Conservation (phyloP, 2,888 invertebrate species). For the Pheosia tremula region DNA sequence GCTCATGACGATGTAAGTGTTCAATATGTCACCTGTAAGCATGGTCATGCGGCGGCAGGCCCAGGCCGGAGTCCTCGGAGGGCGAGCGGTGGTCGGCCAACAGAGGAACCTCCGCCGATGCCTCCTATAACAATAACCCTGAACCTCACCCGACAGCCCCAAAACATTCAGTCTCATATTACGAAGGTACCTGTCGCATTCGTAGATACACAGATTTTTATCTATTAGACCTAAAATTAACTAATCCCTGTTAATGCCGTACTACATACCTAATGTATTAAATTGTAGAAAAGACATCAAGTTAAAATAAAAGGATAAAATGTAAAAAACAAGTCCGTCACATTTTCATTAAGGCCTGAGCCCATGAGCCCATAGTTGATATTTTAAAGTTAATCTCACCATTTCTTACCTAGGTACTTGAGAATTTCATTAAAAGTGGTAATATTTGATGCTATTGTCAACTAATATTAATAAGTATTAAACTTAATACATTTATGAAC, state of each 20-base stretch:
- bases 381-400: background rate
- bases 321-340: no score
- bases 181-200: conserved; percentile 11
- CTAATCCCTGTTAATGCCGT: no score
- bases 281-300: no score
- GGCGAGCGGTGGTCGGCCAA: conserved; percentile 92
- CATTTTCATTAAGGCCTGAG: no score
- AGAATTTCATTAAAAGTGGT: no score
- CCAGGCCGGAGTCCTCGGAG: conserved; percentile 97
- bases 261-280: no score
- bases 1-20: background rate
- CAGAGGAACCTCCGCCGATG: conserved; percentile 83
- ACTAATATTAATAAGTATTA: background rate
- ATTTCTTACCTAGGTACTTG: background rate
- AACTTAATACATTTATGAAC: conserved; percentile 37
- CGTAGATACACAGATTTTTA: no score
- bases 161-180: conserved; percentile 34
- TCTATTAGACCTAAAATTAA: background rate
- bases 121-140: conserved; percentile 85
- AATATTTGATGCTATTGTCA: background rate
- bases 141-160: conserved; percentile 69
- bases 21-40: conserved; percentile 84
- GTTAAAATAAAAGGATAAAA: no score
- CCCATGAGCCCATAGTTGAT: no score
- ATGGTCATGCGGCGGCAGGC: conserved; percentile 91